phyloP scores from a whole-genome alignment of 2,888 invertebrate genomes.

The Nasonia oneida region DNA sequence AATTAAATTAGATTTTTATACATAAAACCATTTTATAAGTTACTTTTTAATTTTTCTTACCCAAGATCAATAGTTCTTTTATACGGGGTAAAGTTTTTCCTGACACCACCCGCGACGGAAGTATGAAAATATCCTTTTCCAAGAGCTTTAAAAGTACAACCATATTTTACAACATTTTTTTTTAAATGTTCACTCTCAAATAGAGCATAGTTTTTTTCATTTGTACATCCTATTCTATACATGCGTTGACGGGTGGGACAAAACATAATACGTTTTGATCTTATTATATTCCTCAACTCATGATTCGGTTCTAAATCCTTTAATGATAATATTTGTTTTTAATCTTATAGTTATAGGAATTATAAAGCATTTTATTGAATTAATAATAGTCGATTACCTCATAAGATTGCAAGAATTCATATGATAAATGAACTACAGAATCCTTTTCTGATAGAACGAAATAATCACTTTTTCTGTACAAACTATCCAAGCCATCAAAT shows the following conservation, averaged over 20 bases:
- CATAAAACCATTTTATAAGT: not conserved
- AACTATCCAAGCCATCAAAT: not conserved
- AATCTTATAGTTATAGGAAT: not conserved
- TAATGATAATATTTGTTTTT: not conserved
- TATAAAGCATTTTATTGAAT: not conserved
- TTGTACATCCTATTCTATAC: not conserved
- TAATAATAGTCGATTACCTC: not conserved
- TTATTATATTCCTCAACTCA: constrained; percentile 3
- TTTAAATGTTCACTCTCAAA: constrained; percentile 37
- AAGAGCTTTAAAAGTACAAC: not conserved
- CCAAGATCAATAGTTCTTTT: constrained; percentile 32
- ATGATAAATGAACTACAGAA: constrained; percentile 10
- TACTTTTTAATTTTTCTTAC: not conserved
- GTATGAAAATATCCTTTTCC: not conserved
- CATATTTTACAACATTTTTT: constrained; percentile 3
- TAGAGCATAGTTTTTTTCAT: not conserved
- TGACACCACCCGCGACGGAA: not conserved
- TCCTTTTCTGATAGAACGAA: constrained; percentile 29
- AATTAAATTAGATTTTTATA: not conserved
- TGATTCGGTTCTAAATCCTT: not conserved
- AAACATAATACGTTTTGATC: constrained; percentile 19
- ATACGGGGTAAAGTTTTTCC: constrained; percentile 17
- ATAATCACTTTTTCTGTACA: constrained; percentile 16
- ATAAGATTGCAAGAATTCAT: constrained; percentile 20
- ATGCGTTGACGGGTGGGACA: not conserved